A percentile compares a stretch with the other conserved stretches of the same genome.
Evolutionary conservation across 1,140 invertebrate genomes (phyloP).

Genomic region (Helicoverpa armigera): DNA sequence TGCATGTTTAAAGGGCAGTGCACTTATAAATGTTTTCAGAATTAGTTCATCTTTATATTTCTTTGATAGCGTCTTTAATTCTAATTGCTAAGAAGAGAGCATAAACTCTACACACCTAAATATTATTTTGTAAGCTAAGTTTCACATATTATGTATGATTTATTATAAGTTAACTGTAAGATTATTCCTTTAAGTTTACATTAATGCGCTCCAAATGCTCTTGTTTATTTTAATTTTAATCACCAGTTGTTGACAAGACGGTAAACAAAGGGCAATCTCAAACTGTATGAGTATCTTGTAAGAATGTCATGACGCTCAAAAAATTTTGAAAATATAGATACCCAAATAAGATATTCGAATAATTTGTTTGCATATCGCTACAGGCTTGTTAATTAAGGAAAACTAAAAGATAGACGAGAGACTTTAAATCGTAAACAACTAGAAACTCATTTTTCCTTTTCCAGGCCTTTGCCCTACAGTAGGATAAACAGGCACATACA

Average conservation of each 20-base stretch:
- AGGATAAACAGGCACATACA: neutral
- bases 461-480: neutral
- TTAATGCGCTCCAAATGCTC: conserved; percentile 17
- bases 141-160: neutral
- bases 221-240: conserved; percentile 27
- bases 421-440: neutral
- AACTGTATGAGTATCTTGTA: neutral
- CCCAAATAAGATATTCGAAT: too few species aligned
- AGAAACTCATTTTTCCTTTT: neutral
- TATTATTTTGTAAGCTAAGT: conserved; percentile 11
- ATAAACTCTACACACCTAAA: neutral
- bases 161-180: conserved; percentile 1
- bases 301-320: neutral
- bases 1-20: conserved; percentile 10
- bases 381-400: too few species aligned
- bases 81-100: neutral
- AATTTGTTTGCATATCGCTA: too few species aligned
- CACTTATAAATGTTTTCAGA: conserved; percentile 23
- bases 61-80: neutral
- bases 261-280: conserved; percentile 20
- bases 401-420: too few species aligned
- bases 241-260: conserved; percentile 7
- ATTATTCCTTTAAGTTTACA: conserved; percentile 34
- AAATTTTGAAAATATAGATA: too few species aligned
- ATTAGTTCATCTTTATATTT: neutral